Conservation (phyloP, 2,888 invertebrate genomes). For the Dicyrtoma fusca region DNA sequence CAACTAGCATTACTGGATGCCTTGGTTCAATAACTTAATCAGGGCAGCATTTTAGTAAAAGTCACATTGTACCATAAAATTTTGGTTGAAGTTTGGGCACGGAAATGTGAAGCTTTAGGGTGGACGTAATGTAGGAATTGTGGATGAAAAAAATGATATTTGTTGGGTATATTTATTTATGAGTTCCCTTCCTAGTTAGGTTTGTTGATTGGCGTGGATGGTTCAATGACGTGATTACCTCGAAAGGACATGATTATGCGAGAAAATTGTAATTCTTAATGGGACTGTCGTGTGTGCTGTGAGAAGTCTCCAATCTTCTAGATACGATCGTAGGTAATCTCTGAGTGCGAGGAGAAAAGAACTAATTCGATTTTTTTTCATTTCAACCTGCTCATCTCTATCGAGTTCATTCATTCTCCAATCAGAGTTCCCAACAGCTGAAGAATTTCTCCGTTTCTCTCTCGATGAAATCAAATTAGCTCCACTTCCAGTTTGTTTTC, state of each 20-base stretch:
- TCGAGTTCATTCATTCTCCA: too few species aligned
- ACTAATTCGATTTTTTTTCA: conserved; percentile 21
- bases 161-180: too few species aligned
- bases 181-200: too few species aligned
- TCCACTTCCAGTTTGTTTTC: conserved; percentile 4
- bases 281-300: conserved; percentile 5
- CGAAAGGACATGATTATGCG: conserved; percentile 3
- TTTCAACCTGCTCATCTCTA: not conserved
- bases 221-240: not conserved
- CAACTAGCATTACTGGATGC: too few species aligned
- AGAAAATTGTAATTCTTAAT: conserved; percentile 3
- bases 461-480: conserved; percentile 21
- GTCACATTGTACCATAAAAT: too few species aligned
- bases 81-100: too few species aligned
- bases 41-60: too few species aligned
- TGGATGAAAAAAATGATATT: too few species aligned
- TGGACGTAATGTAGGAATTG: too few species aligned
- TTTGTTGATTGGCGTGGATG: not conserved
- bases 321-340: not conserved
- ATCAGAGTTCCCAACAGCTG: not conserved
- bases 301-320: conserved; percentile 4
- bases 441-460: conserved; percentile 14
- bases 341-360: not conserved
- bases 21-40: too few species aligned
- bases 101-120: too few species aligned